These are phyloP conservation scores for Spea hammondii DNA, from an alignment of 2,797 vertebrate species.

Conservation along the genomic window DNA sequence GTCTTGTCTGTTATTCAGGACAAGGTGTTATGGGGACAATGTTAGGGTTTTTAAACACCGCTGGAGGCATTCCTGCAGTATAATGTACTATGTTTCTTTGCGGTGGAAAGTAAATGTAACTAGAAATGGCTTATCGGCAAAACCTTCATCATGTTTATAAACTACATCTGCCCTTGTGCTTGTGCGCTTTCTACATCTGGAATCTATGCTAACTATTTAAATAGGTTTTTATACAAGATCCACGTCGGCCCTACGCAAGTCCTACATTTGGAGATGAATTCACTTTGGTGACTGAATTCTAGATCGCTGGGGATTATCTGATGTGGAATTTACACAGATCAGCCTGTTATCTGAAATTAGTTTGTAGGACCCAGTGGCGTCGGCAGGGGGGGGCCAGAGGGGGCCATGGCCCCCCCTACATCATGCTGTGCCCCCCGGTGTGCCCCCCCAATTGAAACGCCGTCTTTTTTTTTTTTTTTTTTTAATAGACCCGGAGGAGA, in stretches of 20 bases:
- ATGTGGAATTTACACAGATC: not conserved
- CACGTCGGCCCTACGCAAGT: not conserved
- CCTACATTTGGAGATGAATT: not conserved
- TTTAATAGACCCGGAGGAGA: too few relatives aligned
- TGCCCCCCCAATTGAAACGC: too few relatives aligned
- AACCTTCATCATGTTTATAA: not conserved
- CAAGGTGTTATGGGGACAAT: not conserved
- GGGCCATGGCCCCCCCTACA: too few relatives aligned
- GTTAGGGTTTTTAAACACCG: not conserved
- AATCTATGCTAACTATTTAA: constrained; percentile 2
- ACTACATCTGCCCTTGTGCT: not conserved
- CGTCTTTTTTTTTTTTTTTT: too few relatives aligned
- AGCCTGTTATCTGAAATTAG: not conserved
- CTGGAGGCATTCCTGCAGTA: not conserved
- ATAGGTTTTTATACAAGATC: not conserved
- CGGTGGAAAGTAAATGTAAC: not conserved
- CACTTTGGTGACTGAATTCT: not conserved
- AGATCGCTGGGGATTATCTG: not conserved
- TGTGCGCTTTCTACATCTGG: not conserved
- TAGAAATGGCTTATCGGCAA: not conserved
- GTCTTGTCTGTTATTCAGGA: not conserved
- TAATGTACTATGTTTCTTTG: not conserved
- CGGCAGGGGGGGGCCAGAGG: too few relatives aligned
- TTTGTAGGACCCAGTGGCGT: not conserved
- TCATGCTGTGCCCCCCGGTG: too few relatives aligned